Evolutionary conservation across 2,888 invertebrate genomes (phyloP), one percentile per base, ranked within the genome.

Genomic region (Caradrina clavipalpis): DNA sequence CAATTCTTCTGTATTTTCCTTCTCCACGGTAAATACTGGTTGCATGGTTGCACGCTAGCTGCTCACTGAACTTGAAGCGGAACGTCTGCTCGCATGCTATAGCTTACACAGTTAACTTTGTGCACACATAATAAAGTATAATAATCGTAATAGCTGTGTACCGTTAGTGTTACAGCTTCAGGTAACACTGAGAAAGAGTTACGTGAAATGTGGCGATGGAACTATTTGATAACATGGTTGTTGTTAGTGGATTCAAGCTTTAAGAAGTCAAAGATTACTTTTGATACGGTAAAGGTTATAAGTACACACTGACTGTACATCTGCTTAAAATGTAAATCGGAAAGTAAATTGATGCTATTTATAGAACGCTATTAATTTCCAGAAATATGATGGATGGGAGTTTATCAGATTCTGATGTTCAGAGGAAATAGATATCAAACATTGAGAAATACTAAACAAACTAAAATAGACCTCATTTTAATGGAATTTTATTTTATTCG

Each of bases 41-140:
- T 79, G 76, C 64, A 62, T 73, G 67, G 75, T 54, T 73, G 72
- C 70, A 70, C 74, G 77, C 77, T 66, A 74, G 56, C 49, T 74
- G 78, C 72, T 78, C 81, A 74, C 61, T 77, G 74, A 74, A 77
- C 80, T 77, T 81, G 73, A 76, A 78, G 83, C 83, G 78, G 76
- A 74, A 69, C 72, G 72, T 78, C 69, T 75, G 76, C 70, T 82
- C 59, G 77, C 78, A 75, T 77, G 81, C 68, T 73, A 56, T 77
- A 69, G 69, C 69, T 69, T 78, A 67, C 73, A 82, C 78, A 83
- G 84, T 83, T 83, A 83, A 72, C 79, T 81, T 76, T 73, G 61
- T 73, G 69, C 65, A 76, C 76, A 74, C 71, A 69, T 69, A 62
- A 79, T 73, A 79, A 77, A 83, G 70, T 80, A 75, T 79, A 83